Evolutionary conservation across 2,113 vertebrate genomes (phyloP), one percentile per base, ranked within the genome.

Genomic region (Pimephales promelas): DNA sequence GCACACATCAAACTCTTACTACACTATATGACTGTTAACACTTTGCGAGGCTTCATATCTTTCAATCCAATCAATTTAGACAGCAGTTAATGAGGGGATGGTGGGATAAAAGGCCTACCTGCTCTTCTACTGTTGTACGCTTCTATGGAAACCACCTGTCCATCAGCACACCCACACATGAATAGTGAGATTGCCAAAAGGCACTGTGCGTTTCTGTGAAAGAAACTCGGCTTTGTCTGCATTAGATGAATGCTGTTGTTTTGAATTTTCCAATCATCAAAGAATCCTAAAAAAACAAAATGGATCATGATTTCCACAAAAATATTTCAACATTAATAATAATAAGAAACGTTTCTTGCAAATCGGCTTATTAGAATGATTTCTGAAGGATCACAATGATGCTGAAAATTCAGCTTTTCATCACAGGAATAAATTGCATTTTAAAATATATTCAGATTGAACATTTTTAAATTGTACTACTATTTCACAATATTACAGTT

Each of bases 61-160:
- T 14, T 28, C 14, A 49, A 52, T 81, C 14, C 34, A 52, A 34
- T 54, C 61, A 71, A 11, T 11, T 71, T 72, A 26, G 54, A 36
- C 18, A 57, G 64, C 18, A 34, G 43, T 74, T 74, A 56, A 74
- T 72, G 45, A 64, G 68, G 68, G 61, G 68, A 45, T 73, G 82
- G 20, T 45, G 87, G 82, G 83, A 79, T 54, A 73, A 86, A n/a
- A 18, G 31, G 81, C 49, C 43, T 84, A 86, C 73, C 77, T 89
- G 73, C 80, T 90, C 80, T 77, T 81, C 87, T 88, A 81, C 70
- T 79, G 45, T 81, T 72, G 72, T 74, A 57, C 79, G 90, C 91
- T 92, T 91, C 92, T 92, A 92, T 93, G 90, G 92, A 91, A 93
- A 93, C 87, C 8, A 83, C 83, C 86, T 90, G 86, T 89, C 88